Evolutionary conservation across 2,888 invertebrate species (phyloP).

Genomic region (Charanyca ferruginea): DNA sequence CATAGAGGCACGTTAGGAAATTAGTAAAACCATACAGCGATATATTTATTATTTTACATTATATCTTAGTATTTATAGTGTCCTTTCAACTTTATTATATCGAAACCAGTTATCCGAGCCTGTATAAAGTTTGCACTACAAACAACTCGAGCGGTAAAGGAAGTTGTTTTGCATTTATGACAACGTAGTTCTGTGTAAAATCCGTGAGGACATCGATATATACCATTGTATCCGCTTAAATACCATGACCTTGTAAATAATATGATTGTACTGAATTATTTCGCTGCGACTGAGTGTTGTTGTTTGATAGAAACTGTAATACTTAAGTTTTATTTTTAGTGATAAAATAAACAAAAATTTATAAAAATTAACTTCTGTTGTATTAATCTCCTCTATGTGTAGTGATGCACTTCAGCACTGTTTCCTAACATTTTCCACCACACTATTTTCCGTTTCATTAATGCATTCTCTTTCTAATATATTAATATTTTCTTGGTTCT

Average conservation of each 20-base stretch:
- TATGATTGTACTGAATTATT: slow-evolving; percentile 86
- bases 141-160: slow-evolving; percentile 55
- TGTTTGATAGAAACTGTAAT: slow-evolving; percentile 90
- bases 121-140: slow-evolving; percentile 56
- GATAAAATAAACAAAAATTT: slow-evolving; percentile 90
- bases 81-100: slow-evolving; percentile 67
- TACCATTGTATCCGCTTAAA: slow-evolving; percentile 68
- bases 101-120: slow-evolving; percentile 66
- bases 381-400: slow-evolving; percentile 79
- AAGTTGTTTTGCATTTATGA: slow-evolving; percentile 84
- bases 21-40: slow-evolving; percentile 81
- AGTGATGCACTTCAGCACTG: slow-evolving; percentile 81
- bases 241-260: slow-evolving; percentile 87
- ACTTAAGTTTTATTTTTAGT: slow-evolving; percentile 90
- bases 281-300: slow-evolving; percentile 90
- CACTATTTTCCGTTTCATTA: slow-evolving; percentile 76
- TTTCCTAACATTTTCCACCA: slow-evolving; percentile 79
- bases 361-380: slow-evolving; percentile 79
- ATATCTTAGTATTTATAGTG: slow-evolving; percentile 78
- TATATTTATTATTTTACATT: slow-evolving; percentile 85
- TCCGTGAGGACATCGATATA: slow-evolving; percentile 69
- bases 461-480: slow-evolving; percentile 83
- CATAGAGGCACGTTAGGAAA: slow-evolving; percentile 81
- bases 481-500: slow-evolving; percentile 78
- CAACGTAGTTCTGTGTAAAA: slow-evolving; percentile 77